These are phyloP conservation scores for Ladona fulva DNA, from an alignment of 1,140 invertebrate species.

Conservation along the genomic window DNA sequence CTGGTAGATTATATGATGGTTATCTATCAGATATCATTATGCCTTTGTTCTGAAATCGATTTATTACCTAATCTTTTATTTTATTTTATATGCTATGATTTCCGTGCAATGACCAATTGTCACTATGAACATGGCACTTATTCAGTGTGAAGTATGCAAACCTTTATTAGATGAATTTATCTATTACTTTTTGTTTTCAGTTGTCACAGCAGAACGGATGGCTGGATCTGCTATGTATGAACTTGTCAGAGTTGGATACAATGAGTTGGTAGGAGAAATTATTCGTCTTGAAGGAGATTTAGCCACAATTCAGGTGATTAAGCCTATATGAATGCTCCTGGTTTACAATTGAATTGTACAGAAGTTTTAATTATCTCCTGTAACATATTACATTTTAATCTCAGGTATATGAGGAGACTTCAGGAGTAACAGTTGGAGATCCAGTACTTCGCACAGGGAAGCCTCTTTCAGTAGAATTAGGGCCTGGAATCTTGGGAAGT, in stretches of 20 bases:
- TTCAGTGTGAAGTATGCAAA: too few relatives aligned
- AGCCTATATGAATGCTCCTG: not conserved
- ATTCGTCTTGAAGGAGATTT: conserved; percentile 98
- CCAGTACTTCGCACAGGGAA: conserved; percentile 97
- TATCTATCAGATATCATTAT: too few relatives aligned
- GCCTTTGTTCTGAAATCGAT: too few relatives aligned
- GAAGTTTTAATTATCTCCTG: not conserved
- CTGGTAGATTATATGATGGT: too few relatives aligned
- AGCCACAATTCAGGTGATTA: conserved; percentile 89
- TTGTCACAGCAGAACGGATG: conserved; percentile 98
- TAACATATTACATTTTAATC: not conserved
- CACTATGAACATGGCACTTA: too few relatives aligned
- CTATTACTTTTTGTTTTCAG: too few relatives aligned
- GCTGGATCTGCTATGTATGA: conserved; percentile 99
- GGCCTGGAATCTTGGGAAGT: conserved; percentile 97
- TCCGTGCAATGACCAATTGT: too few relatives aligned
- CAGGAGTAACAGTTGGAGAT: conserved; percentile 98
- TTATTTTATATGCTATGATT: too few relatives aligned
- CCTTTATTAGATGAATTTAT: too few relatives aligned
- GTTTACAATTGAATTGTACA: not conserved
- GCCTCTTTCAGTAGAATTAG: conserved; percentile 94
- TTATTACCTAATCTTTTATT: too few relatives aligned
- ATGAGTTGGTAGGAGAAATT: conserved; percentile 97
- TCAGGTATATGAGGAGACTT: conserved; percentile 98
- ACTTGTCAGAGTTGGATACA: conserved; percentile 95